These are phyloP conservation scores for Xanthorhoe designata DNA, from an alignment of 2,888 invertebrate species.

Conservation along the genomic window DNA sequence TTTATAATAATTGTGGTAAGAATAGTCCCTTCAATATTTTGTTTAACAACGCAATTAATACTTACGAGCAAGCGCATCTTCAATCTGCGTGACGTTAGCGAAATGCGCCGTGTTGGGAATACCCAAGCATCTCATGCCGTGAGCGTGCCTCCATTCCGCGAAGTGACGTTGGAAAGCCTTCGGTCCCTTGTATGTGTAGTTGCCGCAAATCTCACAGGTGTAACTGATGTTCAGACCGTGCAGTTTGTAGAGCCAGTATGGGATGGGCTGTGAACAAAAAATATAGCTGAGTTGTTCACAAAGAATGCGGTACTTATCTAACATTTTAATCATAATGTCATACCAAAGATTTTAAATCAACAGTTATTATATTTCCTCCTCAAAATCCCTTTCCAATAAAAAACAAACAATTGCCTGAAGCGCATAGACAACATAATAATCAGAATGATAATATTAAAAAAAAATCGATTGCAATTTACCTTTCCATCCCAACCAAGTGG, in stretches of 20 bases:
- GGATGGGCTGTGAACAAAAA: conserved; percentile 78
- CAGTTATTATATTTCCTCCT: too few relatives aligned
- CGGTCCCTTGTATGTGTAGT: conserved; percentile 98
- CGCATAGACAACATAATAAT: too few relatives aligned
- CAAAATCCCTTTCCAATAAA: too few relatives aligned
- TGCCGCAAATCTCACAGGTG: conserved; percentile 99
- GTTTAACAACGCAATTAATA: conserved; percentile 45
- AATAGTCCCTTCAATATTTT: too few relatives aligned
- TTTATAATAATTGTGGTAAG: too few relatives aligned
- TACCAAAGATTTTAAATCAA: too few relatives aligned
- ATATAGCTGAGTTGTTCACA: neutral
- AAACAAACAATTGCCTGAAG: too few relatives aligned
- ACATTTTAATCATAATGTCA: too few relatives aligned
- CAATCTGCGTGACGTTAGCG: conserved; percentile 99
- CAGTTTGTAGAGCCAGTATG: conserved; percentile 99
- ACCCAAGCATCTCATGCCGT: conserved; percentile 99
- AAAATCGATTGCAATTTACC: too few relatives aligned
- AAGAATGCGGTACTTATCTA: too few relatives aligned
- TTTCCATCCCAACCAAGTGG: conserved; percentile 99
- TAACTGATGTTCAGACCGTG: conserved; percentile 99
- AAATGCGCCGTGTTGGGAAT: conserved; percentile 99
- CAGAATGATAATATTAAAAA: too few relatives aligned
- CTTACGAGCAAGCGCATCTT: conserved; percentile 97
- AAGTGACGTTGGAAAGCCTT: conserved; percentile 99
- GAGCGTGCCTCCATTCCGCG: conserved; percentile 95